These are phyloP conservation scores for Lomographa bimaculata DNA, from an alignment of 2,888 invertebrate species.

Conservation along the genomic window DNA sequence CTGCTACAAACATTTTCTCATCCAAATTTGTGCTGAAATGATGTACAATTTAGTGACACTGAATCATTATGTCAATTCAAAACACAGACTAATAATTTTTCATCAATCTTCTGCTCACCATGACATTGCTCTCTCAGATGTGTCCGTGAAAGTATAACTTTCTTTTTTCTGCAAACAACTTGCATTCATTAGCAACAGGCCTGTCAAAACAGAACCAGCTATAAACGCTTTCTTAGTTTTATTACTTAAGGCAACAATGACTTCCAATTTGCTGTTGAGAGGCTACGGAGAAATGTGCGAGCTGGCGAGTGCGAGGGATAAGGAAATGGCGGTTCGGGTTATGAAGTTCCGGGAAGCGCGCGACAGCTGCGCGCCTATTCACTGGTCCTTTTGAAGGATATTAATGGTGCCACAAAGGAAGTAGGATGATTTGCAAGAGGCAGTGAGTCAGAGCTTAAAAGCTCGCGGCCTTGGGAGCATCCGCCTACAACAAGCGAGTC, in stretches of 20 bases:
- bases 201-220: constrained; percentile 37
- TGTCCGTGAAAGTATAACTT: constrained; percentile 59
- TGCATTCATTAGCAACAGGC: constrained; percentile 48
- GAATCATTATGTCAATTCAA: constrained; percentile 24
- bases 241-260: constrained; percentile 25
- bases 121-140: constrained; percentile 46
- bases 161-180: constrained; percentile 58
- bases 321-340: constrained; percentile 26
- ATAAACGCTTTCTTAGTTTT: constrained; percentile 35
- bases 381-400: constrained; percentile 27
- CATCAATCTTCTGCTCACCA: constrained; percentile 36
- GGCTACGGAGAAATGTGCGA: constrained; percentile 28
- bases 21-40: too few relatives aligned
- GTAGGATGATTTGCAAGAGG: constrained; percentile 25
- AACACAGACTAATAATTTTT: constrained; percentile 36
- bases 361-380: constrained; percentile 30
- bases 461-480: constrained; percentile 61
- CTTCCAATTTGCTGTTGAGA: constrained; percentile 24
- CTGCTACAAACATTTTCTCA: too few relatives aligned
- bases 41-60: too few relatives aligned
- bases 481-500: constrained; percentile 53
- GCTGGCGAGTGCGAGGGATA: too few relatives aligned
- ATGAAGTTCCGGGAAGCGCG: constrained; percentile 30
- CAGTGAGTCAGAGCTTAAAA: constrained; percentile 48
- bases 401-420: constrained; percentile 28